These are phyloP conservation scores for Clarias fuscus DNA, from an alignment of 2,797 vertebrate genomes.

Conservation along the genomic window DNA sequence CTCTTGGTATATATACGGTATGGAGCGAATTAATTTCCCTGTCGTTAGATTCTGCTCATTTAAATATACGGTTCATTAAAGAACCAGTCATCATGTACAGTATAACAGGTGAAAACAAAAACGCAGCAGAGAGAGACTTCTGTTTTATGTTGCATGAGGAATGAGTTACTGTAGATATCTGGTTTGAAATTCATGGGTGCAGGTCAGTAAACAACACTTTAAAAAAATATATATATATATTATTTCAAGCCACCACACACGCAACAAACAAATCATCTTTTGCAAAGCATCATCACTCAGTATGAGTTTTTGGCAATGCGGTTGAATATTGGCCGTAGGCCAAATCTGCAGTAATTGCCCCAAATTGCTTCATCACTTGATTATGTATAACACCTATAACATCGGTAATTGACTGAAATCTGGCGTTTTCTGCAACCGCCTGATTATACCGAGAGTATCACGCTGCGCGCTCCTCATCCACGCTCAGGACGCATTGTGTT, in stretches of 20 bases:
- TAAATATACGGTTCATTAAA: not conserved
- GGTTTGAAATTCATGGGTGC: not conserved
- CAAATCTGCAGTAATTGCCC: slow-evolving; percentile 15
- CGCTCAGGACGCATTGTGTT: not conserved
- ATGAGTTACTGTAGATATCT: too few species aligned
- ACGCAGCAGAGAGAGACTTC: not conserved
- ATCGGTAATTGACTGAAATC: not conserved
- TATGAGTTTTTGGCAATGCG: not conserved
- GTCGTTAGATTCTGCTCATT: too few species aligned
- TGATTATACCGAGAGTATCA: not conserved
- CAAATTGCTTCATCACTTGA: slow-evolving; percentile 7
- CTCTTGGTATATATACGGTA: not conserved
- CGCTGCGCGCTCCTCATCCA: not conserved
- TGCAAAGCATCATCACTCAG: not conserved
- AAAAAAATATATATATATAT: too few species aligned
- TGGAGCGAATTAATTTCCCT: not conserved
- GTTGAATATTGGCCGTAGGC: not conserved
- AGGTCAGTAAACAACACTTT: too few species aligned
- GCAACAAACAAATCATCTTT: not conserved
- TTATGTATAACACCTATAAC: not conserved
- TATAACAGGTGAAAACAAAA: too few species aligned
- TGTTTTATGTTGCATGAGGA: not conserved
- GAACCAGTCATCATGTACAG: not conserved
- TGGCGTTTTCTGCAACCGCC: not conserved
- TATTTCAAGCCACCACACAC: not conserved